Conservation (phyloP, 2,888 invertebrate genomes). For the Drosophila recens region DNA sequence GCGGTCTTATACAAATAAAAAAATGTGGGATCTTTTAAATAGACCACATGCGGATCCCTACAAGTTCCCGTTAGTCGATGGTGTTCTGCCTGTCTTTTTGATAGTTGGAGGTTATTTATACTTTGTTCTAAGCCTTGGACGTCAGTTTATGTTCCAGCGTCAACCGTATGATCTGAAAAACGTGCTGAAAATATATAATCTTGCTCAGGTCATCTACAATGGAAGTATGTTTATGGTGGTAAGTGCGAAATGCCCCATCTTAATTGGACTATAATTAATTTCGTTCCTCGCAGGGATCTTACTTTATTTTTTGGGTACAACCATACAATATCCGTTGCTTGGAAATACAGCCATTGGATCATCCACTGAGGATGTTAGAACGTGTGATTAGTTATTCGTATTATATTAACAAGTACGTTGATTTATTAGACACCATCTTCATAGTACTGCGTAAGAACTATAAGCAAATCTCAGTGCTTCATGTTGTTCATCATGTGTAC, state of each 20-base stretch:
- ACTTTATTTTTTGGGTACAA: background rate
- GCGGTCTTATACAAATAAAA: background rate
- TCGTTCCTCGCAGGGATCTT: background rate
- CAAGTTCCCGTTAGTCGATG: constrained; percentile 87
- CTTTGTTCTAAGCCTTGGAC: constrained; percentile 91
- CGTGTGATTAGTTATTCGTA: constrained; percentile 33
- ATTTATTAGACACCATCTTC: constrained; percentile 62
- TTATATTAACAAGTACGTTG: constrained; percentile 46
- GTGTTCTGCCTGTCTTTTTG: constrained; percentile 88
- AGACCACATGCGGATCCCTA: constrained; percentile 46
- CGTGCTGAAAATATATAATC: constrained; percentile 91
- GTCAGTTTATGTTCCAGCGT: constrained; percentile 90
- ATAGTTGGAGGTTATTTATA: constrained; percentile 89
- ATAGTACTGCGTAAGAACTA: constrained; percentile 65
- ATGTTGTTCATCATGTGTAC: constrained; percentile 59
- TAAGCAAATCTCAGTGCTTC: constrained; percentile 59
- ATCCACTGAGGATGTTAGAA: constrained; percentile 33
- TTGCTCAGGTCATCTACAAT: constrained; percentile 93
- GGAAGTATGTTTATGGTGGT: constrained; percentile 85
- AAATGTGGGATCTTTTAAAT: constrained; percentile 43
- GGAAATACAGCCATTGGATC: constrained; percentile 14
- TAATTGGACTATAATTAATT: background rate
- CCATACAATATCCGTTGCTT: constrained; percentile 29
- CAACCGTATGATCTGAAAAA: constrained; percentile 90
- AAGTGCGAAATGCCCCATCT: background rate